Conservation (phyloP, 2,888 invertebrate genomes). For the Protula sp. region DNA sequence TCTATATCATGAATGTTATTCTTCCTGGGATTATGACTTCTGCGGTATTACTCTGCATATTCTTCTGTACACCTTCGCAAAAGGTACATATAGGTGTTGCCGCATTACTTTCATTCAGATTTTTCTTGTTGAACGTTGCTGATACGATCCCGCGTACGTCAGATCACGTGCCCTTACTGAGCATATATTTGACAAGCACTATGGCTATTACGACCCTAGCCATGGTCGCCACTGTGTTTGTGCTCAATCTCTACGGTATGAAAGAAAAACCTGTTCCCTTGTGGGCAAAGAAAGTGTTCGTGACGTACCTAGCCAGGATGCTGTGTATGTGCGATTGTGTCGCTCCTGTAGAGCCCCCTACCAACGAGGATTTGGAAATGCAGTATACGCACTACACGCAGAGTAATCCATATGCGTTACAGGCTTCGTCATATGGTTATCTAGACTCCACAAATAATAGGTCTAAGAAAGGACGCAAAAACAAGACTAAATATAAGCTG, state of each 20-base stretch:
- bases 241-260: constrained; percentile 25
- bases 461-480: background rate
- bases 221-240: constrained; percentile 29
- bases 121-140: constrained; percentile 28
- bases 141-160: constrained; percentile 29
- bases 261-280: constrained; percentile 26
- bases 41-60: constrained; percentile 26
- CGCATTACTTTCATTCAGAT: constrained; percentile 25
- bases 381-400: no score
- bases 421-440: background rate
- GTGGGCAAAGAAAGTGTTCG: constrained; percentile 26
- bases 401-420: no score
- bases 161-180: constrained; percentile 28
- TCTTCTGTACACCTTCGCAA: constrained; percentile 28
- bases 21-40: constrained; percentile 28
- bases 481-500: constrained; percentile 2
- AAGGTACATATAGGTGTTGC: constrained; percentile 28
- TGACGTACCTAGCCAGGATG: constrained; percentile 21
- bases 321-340: constrained; percentile 27
- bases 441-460: background rate
- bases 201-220: constrained; percentile 31
- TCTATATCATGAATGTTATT: constrained; percentile 31
- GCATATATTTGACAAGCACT: constrained; percentile 28
- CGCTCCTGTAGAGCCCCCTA: background rate
- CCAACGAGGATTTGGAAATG: background rate